Evolutionary conservation across 2,888 invertebrate species (phyloP).

Genomic region (Ptychoptera albimana): DNA sequence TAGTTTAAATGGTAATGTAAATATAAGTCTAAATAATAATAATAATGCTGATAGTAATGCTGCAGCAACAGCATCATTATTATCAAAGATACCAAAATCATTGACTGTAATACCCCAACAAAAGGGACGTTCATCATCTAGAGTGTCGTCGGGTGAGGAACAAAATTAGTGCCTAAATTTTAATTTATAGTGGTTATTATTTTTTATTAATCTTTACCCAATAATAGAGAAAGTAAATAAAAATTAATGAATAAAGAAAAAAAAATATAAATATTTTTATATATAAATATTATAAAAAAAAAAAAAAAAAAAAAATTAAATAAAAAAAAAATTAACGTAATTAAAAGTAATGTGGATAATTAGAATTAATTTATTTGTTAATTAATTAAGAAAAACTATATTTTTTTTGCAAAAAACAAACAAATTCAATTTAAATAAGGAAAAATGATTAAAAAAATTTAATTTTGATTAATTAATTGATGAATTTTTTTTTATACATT

Average conservation of each 20-base stretch:
- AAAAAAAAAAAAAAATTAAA: background rate
- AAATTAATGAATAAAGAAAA: background rate
- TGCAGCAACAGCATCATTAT: constrained; percentile 25
- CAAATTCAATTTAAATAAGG: too few relatives aligned
- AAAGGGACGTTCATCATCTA: constrained; percentile 10
- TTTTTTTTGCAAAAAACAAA: too few relatives aligned
- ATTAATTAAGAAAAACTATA: too few relatives aligned
- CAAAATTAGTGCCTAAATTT: constrained; percentile 4
- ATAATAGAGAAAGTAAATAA: too few relatives aligned
- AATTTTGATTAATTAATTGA: too few relatives aligned
- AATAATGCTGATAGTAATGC: background rate
- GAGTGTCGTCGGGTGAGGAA: constrained; percentile 3
- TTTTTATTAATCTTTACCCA: too few relatives aligned
- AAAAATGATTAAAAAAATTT: too few relatives aligned
- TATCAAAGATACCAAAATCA: constrained; percentile 69
- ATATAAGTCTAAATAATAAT: too few relatives aligned
- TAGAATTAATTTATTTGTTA: too few relatives aligned
- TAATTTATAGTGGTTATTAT: too few relatives aligned
- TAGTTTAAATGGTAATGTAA: background rate
- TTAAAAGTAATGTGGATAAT: too few relatives aligned
- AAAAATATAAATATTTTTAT: background rate
- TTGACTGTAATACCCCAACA: constrained; percentile 63
- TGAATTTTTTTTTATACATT: too few relatives aligned
- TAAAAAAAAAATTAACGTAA: background rate
- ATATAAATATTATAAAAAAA: background rate